These are phyloP conservation scores for Pseudachorutes palmiensis DNA, from an alignment of 1,140 invertebrate species.

Conservation along the genomic window DNA sequence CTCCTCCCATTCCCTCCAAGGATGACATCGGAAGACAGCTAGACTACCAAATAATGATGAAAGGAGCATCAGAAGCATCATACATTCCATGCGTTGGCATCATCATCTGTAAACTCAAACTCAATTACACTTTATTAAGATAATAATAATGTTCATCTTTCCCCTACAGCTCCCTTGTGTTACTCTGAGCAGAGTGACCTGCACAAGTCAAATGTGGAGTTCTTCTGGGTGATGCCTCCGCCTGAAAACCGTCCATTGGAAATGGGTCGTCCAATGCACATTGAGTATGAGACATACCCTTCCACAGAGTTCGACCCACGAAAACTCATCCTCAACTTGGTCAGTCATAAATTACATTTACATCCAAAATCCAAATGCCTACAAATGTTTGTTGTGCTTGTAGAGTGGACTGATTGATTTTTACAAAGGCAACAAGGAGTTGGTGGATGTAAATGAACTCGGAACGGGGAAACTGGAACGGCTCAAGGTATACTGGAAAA, in stretches of 20 bases:
- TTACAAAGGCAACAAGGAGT: conserved; percentile 32
- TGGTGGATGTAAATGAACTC: conserved; percentile 33
- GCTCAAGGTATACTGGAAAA: conserved; percentile 21
- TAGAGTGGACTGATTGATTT: conserved; percentile 30
- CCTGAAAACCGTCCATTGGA: conserved; percentile 81
- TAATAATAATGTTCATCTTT: conserved; percentile 13
- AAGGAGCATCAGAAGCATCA: conserved; percentile 74
- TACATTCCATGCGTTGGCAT: conserved; percentile 88
- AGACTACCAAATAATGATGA: conserved; percentile 90
- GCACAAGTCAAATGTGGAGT: conserved; percentile 69
- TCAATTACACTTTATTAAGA: conserved; percentile 21
- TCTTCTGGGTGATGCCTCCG: conserved; percentile 80
- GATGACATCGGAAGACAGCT: conserved; percentile 81
- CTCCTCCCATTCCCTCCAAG: conserved; percentile 33
- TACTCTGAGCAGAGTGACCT: conserved; percentile 39
- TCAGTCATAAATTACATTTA: conserved; percentile 8
- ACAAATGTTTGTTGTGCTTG: conserved; percentile 11
- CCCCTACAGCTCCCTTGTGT: conserved; percentile 26
- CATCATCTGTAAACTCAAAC: conserved; percentile 65
- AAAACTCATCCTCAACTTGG: conserved; percentile 28
- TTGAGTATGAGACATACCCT: conserved; percentile 35
- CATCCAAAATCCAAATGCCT: neutral
- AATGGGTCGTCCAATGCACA: conserved; percentile 36
- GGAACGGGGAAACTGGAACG: conserved; percentile 25
- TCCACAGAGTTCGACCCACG: conserved; percentile 26